These are phyloP conservation scores for Plagodis pulveraria DNA, from an alignment of 2,888 invertebrate species.

Conservation along the genomic window DNA sequence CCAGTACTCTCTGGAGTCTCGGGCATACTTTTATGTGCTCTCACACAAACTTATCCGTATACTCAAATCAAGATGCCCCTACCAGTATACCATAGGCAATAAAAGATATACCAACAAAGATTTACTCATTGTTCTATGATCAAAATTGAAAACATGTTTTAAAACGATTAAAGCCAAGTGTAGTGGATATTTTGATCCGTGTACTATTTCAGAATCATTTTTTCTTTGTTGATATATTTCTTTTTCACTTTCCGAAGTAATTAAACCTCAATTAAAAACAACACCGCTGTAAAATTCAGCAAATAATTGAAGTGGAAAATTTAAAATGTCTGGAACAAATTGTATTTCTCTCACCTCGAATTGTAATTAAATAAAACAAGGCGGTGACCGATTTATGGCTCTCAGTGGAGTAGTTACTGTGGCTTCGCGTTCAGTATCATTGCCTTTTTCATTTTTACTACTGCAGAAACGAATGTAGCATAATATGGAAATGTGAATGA, in stretches of 20 bases:
- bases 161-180: no score
- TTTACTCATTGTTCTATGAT: no score
- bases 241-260: background rate
- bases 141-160: no score
- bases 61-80: no score
- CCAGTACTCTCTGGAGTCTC: no score
- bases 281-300: background rate
- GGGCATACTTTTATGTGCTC: no score
- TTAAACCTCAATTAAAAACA: background rate
- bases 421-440: background rate
- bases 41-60: no score
- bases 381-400: conserved; percentile 54
- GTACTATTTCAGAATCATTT: no score
- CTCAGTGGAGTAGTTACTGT: conserved; percentile 24
- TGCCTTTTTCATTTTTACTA: conserved; percentile 9
- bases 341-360: conserved; percentile 25
- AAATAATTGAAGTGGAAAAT: conserved; percentile 7
- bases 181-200: no score
- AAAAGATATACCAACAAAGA: no score
- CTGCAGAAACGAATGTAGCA: conserved; percentile 2
- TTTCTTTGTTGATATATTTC: no score
- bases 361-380: conserved; percentile 66
- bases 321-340: conserved; percentile 7
- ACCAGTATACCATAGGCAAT: no score
- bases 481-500: background rate